Evolutionary conservation across 2,797 vertebrate genomes (phyloP), one percentile per base, ranked within the genome.

Genomic region (Nannoperca obscura): DNA sequence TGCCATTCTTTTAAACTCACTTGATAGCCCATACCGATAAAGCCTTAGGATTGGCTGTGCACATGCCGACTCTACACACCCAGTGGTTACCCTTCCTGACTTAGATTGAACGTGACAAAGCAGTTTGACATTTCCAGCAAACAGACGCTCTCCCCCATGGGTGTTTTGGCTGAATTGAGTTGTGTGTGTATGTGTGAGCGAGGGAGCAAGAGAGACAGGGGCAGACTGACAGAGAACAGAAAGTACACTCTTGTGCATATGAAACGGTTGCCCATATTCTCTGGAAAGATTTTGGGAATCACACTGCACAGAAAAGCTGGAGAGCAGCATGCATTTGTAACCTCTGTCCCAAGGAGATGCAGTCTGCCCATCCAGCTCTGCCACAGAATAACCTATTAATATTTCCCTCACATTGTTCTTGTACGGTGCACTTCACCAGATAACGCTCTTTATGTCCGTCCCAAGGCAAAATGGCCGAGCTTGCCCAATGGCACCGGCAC

Each of bases 91-190:
- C 36, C 83, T 88, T 82, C 80, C 87, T 94, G 90, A 94, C 89
- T 90, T 85, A 92, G 88, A 95, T 88, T 85, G 89, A 86, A 94
- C 86, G 71, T 92, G 93, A 95, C 94, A 94, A 95, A 94, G 92
- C 91, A 94, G 93, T 94, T 94, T 96, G 94, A 95, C 94, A 95
- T 95, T 95, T 95, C 82, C 92, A 94, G 94, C 87, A 92, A 86
- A 88, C 92, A 92, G 88, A 93, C 89, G 69, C 74, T 90, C 84
- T 91, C 78, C 89, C 93, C 91, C 88, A 85, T 67, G 90, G 90
- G 93, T 89, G 86, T 92, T 94, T 89, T 90, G 83, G 83, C 89
- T 90, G 78, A 92, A 86, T 64, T 27, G 50, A 84, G 84, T 53
- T 65, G 40, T 80, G 64, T 65, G 75, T 79, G 71, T 36, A 13